phyloP scores from a whole-genome alignment of 2,113 vertebrate genomes.

The Craseonycteris thonglongyai region DNA sequence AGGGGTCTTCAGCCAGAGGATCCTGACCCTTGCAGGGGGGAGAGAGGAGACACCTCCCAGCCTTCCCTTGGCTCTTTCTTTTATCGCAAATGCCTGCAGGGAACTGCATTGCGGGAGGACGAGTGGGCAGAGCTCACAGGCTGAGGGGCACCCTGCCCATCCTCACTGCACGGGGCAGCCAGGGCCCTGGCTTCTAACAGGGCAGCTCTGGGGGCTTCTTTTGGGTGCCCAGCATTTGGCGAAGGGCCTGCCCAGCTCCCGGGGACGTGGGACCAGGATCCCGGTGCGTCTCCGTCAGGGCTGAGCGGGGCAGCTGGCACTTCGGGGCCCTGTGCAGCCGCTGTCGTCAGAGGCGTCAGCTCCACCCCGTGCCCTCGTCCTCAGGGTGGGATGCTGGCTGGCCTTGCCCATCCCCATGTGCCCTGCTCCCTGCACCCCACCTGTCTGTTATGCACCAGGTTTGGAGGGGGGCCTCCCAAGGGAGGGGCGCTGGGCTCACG shows the following conservation, averaged over 20 bases:
- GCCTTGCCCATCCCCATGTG: background rate
- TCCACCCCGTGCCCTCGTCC: background rate
- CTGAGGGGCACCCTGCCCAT: background rate
- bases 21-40: background rate
- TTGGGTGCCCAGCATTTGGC: too few species aligned
- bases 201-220: too few species aligned
- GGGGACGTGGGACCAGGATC: too few species aligned
- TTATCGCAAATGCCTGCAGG: background rate
- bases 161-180: background rate
- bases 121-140: background rate
- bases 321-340: background rate
- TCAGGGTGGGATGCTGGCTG: accelerated
- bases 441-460: accelerated
- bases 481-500: background rate
- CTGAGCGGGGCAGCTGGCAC: background rate
- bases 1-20: background rate
- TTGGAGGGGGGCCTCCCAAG: background rate
- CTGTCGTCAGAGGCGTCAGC: too few species aligned
- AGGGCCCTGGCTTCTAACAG: too few species aligned
- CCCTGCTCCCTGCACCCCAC: accelerated
- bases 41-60: background rate
- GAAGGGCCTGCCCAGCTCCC: too few species aligned
- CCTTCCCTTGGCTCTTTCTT: background rate
- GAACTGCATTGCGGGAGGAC: background rate
- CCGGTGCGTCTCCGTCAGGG: background rate